Conservation (phyloP, 2,797 vertebrate genomes). For the Chlorospingus flavigularis region DNA sequence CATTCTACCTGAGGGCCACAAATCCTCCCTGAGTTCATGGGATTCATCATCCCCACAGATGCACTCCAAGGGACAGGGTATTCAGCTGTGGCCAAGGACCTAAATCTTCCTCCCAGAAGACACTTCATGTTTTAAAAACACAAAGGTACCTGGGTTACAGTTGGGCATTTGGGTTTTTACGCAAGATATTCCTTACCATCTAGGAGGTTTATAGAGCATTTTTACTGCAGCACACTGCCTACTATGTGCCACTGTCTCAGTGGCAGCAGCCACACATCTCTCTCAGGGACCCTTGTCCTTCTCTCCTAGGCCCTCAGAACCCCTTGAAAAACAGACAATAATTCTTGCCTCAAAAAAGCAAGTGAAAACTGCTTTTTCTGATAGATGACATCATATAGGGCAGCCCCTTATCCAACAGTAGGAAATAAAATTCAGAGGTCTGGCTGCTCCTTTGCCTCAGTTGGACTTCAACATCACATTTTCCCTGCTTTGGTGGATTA, state of each 20-base stretch:
- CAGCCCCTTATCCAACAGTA: not conserved
- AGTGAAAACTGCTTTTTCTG: not conserved
- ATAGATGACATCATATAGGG: not conserved
- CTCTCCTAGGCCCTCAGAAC: not conserved
- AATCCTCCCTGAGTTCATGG: not conserved
- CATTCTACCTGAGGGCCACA: not conserved
- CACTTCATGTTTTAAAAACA: not conserved
- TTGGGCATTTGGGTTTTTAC: not conserved
- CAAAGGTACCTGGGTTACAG: not conserved
- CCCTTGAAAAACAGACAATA: not conserved
- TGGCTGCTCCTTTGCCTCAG: not conserved
- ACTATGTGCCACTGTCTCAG: not conserved
- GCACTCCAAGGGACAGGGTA: fast-evolving
- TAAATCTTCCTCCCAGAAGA: not conserved
- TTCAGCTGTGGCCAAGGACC: not conserved
- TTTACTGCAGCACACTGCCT: not conserved
- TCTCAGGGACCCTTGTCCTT: not conserved
- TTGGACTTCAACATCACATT: not conserved
- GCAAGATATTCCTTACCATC: not conserved
- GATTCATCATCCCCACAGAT: not conserved
- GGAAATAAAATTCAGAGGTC: not conserved
- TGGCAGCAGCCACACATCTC: not conserved
- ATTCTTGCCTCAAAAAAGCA: not conserved
- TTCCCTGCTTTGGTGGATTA: not conserved
- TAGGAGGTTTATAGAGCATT: not conserved